Conservation (phyloP, 2,888 invertebrate species). For the Tipula unca region DNA sequence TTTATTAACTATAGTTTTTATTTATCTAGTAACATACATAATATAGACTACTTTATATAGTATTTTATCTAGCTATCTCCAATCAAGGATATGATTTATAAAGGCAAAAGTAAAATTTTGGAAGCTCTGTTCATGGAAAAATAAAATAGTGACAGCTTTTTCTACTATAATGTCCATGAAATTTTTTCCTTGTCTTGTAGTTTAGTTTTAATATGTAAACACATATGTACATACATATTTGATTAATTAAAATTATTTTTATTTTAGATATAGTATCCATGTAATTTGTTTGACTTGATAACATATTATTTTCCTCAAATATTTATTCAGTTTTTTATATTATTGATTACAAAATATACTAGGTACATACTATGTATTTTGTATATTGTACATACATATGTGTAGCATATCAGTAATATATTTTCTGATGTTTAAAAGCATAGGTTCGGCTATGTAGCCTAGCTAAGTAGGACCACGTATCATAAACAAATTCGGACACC, state of each 20-base stretch:
- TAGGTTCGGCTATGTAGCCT: no score
- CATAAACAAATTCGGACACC: no score
- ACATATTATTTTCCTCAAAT: background rate
- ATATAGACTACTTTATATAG: background rate
- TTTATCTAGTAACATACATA: background rate
- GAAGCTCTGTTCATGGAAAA: background rate
- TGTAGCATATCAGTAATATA: no score
- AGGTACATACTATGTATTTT: background rate
- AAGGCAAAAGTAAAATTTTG: background rate
- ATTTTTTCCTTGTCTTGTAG: background rate
- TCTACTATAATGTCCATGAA: background rate
- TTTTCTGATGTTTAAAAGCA: no score
- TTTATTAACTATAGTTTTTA: background rate
- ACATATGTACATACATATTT: background rate
- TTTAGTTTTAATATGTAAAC: background rate
- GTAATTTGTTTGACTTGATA: background rate
- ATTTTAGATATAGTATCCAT: background rate
- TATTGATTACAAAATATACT: background rate
- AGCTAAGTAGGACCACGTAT: no score
- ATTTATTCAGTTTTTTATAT: background rate
- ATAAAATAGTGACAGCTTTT: background rate
- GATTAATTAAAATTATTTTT: background rate
- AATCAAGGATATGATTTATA: background rate
- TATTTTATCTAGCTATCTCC: background rate
- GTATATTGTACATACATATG: no score